phyloP scores from a whole-genome alignment of 2,113 vertebrate species.

The Parus major region DNA sequence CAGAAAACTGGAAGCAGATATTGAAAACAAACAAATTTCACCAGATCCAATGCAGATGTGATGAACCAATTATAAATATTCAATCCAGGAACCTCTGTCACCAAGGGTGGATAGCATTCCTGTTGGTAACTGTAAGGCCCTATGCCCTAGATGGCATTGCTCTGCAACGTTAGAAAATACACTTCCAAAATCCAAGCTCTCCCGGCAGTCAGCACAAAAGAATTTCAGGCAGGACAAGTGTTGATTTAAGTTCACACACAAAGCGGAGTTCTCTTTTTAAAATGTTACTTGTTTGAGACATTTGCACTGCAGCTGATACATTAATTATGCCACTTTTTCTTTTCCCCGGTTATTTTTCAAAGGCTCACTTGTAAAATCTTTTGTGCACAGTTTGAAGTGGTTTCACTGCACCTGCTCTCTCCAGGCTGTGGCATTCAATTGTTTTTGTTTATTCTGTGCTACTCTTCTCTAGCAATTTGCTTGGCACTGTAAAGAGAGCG shows the following conservation, averaged over 20 bases:
- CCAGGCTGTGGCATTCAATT: background rate
- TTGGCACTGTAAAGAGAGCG: background rate
- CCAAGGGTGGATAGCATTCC: background rate
- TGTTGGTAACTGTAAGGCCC: background rate
- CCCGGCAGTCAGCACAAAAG: background rate
- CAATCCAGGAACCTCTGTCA: background rate
- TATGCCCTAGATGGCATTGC: conserved; percentile 33
- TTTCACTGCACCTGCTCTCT: conserved; percentile 17
- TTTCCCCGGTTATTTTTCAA: background rate
- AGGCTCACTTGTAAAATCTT: background rate
- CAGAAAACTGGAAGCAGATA: background rate
- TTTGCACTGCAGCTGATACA: conserved; percentile 13
- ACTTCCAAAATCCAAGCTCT: background rate
- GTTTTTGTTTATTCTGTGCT: background rate
- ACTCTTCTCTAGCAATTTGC: background rate
- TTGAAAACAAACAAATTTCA: background rate
- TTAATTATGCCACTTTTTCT: background rate
- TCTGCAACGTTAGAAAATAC: background rate
- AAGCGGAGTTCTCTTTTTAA: background rate
- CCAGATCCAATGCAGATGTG: background rate
- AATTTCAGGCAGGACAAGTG: background rate
- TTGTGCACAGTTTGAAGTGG: background rate
- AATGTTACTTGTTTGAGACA: background rate
- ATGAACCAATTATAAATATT: background rate
- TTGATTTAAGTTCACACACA: background rate